Base-by-base conservation (phyloP, 2,888 invertebrate species). In the Phasia obesa region DNA sequence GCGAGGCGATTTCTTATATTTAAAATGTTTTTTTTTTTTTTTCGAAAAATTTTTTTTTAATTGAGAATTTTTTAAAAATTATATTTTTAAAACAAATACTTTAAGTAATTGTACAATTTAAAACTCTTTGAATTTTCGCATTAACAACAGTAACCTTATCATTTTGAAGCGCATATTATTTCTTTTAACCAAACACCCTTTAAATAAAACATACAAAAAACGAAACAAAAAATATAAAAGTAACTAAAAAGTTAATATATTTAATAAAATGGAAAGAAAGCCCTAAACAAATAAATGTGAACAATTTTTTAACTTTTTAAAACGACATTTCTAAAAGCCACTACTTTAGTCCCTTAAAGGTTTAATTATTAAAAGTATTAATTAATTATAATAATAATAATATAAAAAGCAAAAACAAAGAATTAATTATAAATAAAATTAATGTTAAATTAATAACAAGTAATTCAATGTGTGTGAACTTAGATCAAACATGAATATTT, bases 401-500 rank as follows among this genome's bases (percentile, higher is more conserved):
- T 17, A 42, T n/a, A 25, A 55, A 53, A 42, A 38, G 17, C 38
- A 42, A 53, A 38, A 53, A 13, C 38, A 15, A 62, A 59, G 3
- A 69, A 62, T 47, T 25, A 70, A 59, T 64, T 71, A 79, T 69
- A 57, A 73, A 57, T 49, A 55, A 75, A 53, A 78, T 69, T 76
- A 75, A 78, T 74, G 70, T 49, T 55, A 75, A 60, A 78, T 69
- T 76, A 75, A 78, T 74, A 78, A 71, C n/a, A 67, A 74, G 73
- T 74, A 80, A 74, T 80, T 80, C 65, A 80, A 80, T 83, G 79
- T 83, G 71, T 83, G 83, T 81, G 74, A 81, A 84, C 74, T 74
- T 81, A 84, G 81, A 84, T 74, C 78, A 81, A 84, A 81, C 81
- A 75, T 81, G 78, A 84, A 84, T 84, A 88, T 88, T 88, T 89